These are phyloP conservation scores for Dicyrtomina minuta DNA, from an alignment of 2,888 invertebrate species.

Conservation along the genomic window DNA sequence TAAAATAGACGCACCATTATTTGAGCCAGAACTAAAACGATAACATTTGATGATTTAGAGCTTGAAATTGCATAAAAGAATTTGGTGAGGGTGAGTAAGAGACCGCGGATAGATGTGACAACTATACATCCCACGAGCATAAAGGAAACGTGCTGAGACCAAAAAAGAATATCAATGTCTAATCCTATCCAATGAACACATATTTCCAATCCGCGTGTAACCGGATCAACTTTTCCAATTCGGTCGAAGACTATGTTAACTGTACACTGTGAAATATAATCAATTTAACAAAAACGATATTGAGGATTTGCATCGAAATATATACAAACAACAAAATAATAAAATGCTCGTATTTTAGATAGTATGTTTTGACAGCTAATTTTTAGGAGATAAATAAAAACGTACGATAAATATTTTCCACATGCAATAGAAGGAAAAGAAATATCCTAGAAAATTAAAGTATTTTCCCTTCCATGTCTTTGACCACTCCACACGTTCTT, in stretches of 20 bases:
- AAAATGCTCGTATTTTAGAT: background rate
- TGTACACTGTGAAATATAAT: slow-evolving; percentile 69
- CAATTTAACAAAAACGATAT: background rate
- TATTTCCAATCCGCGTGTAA: slow-evolving; percentile 93
- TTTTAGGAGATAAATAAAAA: slow-evolving; percentile 28
- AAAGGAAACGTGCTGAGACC: slow-evolving; percentile 99
- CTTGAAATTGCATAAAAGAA: slow-evolving; percentile 99
- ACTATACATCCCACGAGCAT: slow-evolving; percentile 96
- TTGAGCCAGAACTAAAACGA: slow-evolving; percentile 93
- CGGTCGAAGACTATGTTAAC: slow-evolving; percentile 99
- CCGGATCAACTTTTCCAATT: slow-evolving; percentile 97
- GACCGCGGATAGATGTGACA: slow-evolving; percentile 92
- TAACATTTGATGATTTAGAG: slow-evolving; percentile 96
- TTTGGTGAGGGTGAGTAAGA: slow-evolving; percentile 95
- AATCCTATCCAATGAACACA: slow-evolving; percentile 95
- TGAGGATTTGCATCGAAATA: too few relatives aligned
- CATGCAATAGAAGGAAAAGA: slow-evolving; percentile 95
- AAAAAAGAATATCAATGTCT: slow-evolving; percentile 94
- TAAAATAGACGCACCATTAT: slow-evolving; percentile 73
- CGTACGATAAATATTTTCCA: slow-evolving; percentile 99
- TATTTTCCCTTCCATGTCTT: slow-evolving; percentile 96
- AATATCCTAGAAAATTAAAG: slow-evolving; percentile 96
- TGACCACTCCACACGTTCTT: slow-evolving; percentile 91
- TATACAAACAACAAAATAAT: too few relatives aligned
- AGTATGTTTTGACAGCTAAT: background rate